Evolutionary conservation across 2,797 vertebrate genomes (phyloP).

Genomic region (Danio albolineatus): DNA sequence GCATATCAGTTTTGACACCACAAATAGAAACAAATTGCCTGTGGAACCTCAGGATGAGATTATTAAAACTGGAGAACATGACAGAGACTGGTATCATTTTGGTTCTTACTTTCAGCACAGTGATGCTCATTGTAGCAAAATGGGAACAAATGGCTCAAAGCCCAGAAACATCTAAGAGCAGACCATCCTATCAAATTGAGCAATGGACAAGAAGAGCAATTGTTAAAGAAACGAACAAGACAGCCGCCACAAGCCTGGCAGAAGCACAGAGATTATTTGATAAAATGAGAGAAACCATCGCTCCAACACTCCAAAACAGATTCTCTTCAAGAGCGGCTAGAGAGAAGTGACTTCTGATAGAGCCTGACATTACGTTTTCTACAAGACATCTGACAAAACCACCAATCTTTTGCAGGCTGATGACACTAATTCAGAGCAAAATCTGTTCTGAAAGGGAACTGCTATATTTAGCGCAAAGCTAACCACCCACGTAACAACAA

Average conservation of each 20-base stretch:
- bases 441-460: conserved; percentile 12
- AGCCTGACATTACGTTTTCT: conserved; percentile 22
- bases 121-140: not conserved
- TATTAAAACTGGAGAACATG: not conserved
- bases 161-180: conserved; percentile 17
- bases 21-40: not conserved
- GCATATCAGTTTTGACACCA: not conserved
- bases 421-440: not conserved
- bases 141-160: conserved; percentile 12
- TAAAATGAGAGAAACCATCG: conserved; percentile 11
- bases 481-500: not conserved
- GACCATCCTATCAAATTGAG: conserved; percentile 16
- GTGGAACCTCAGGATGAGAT: not conserved
- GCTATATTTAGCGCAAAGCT: conserved; percentile 4
- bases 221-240: conserved; percentile 2
- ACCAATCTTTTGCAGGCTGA: conserved; percentile 24
- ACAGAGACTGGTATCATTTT: conserved; percentile 2
- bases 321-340: not conserved
- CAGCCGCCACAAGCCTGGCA: not conserved
- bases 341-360: not conserved
- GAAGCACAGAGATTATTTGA: not conserved
- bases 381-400: conserved; percentile 9
- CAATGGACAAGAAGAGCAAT: conserved; percentile 18
- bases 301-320: not conserved
- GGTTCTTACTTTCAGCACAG: not conserved